Base-by-base conservation (phyloP, 1,140 invertebrate species). In the Sesamia nonagrioides region DNA sequence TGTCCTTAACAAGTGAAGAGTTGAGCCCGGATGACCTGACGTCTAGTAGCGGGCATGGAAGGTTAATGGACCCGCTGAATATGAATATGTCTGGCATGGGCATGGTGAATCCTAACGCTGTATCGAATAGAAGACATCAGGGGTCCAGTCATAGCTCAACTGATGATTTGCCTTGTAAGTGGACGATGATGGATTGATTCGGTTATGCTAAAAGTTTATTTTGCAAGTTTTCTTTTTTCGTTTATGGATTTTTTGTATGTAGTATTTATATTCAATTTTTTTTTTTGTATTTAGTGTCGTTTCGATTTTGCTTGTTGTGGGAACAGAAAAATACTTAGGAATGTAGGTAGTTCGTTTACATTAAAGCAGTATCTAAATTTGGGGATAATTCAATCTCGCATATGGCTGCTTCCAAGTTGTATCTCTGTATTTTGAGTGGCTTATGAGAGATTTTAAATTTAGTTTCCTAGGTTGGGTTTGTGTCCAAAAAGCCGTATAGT, bases 21-120 rank as follows among this genome's bases (percentile, higher is more conserved):
- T 54, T 95, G 1, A 95, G 94, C 75, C 92, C 94, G 0, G 94
- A 95, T 50, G 95, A 95, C 68, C 60, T 95, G 76, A 94, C 92
- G 15, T 94, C 92, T 0, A 94, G 92, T 73, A 94, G 92, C 79
- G 91, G 93, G 6, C 92, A 95, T 54, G 89, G 88, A 6, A 77
- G 94, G 68, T 68, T 95, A 63, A 90, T 95, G 85, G 94, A 95
- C 45, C 94, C 93, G 0, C 61, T 95, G 71, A 95, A 91, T 42
- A 92, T 95, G 83, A 95, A 95, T 56, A 91, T 95, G 87, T 86
- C 88, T 1, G 92, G 89, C 1, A 94, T 95, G 93, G 95, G 95
- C 0, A 95, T 95, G 94, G 94, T 95, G 37, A 95, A 95, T 68
- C 95, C 94, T 0, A 92, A 94, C 11, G 91, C 92, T 3, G 91